Evolutionary conservation across 2,797 vertebrate species (phyloP).

Genomic region (Triplophysa bombifrons): DNA sequence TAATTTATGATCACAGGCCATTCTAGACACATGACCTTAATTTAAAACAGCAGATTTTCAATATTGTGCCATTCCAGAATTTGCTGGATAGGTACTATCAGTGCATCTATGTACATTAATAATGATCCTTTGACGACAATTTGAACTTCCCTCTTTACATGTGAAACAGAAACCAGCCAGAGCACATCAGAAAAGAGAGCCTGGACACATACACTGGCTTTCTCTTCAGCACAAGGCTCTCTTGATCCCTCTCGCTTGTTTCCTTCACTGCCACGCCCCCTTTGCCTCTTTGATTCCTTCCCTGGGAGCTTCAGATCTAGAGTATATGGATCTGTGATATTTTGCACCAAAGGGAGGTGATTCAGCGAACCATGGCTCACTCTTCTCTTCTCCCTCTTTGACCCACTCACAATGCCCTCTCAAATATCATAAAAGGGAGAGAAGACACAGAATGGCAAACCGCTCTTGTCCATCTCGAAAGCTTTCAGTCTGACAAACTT

Average conservation of each 20-base stretch:
- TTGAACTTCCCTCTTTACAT: constrained; percentile 14
- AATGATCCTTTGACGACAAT: no score
- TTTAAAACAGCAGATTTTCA: not conserved
- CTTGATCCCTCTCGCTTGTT: constrained; percentile 23
- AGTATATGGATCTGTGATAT: constrained; percentile 51
- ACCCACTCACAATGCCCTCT: constrained; percentile 48
- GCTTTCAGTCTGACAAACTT: constrained; percentile 49
- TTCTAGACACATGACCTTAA: not conserved
- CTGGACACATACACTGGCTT: constrained; percentile 42
- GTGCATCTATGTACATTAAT: not conserved
- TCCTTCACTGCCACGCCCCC: constrained; percentile 35
- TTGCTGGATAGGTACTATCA: not conserved
- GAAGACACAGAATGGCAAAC: constrained; percentile 48
- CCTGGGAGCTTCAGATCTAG: constrained; percentile 27
- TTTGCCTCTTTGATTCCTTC: constrained; percentile 32
- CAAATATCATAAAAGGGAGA: constrained; percentile 50
- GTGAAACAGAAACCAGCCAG: constrained; percentile 31
- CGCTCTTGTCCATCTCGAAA: constrained; percentile 38
- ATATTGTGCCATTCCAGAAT: not conserved
- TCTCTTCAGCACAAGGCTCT: constrained; percentile 43
- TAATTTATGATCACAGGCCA: not conserved
- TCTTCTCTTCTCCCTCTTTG: constrained; percentile 29
- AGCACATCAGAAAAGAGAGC: constrained; percentile 20
- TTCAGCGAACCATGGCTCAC: constrained; percentile 34
- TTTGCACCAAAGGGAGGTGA: constrained; percentile 38